Base-by-base conservation (phyloP, 2,888 invertebrate genomes). In the Monopis laevigella region DNA sequence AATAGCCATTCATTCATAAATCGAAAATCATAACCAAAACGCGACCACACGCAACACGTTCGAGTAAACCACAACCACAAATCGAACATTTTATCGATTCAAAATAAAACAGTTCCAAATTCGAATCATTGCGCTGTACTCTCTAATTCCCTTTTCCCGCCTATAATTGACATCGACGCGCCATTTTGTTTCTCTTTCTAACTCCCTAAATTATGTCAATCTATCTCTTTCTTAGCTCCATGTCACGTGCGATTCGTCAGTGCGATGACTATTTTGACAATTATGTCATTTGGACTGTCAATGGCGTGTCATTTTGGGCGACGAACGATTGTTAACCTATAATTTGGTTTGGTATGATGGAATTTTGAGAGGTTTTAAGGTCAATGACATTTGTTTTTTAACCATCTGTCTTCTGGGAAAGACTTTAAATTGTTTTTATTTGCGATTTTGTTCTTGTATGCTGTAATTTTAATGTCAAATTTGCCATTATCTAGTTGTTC, bases 61-160 rank as follows among this genome's bases (percentile, higher is more conserved):
- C 49, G 47, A 41, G 48, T 53, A 54, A 52, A 55, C 58, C 64
- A 67, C 67, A 62, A 64, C n/a, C n/a, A n/a, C n/a, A n/a, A 72
- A 74, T 73, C 65, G 72, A 66, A 69, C 78, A 68, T 67, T 75
- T 77, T 78, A 74, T 75, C 75, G 78, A 73, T 75, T 67, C 71
- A 69, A 72, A 77, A 78, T 68, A 67, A 75, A 77, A 71, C 74
- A 65, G 67, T 75, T 71, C 72, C 65, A 78, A 80, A 78, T 77
- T 80, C 74, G 65, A 73, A 74, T 66, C 74, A 67, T 62, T 70
- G 55, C 55, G 52, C 63, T 63, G 52, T 62, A 51, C 65, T 70
- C 80, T 78, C 77, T 80, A 80, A 80, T 80, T 78, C 78, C 56
- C 65, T 69, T 73, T 74, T 62, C 70, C 77, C 78, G 80, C 74